Percentiles rank a stretch among this genome's conserved stretches.
Evolutionary conservation across 2,113 vertebrate species (phyloP).

Genomic region (Pholis gunnellus): DNA sequence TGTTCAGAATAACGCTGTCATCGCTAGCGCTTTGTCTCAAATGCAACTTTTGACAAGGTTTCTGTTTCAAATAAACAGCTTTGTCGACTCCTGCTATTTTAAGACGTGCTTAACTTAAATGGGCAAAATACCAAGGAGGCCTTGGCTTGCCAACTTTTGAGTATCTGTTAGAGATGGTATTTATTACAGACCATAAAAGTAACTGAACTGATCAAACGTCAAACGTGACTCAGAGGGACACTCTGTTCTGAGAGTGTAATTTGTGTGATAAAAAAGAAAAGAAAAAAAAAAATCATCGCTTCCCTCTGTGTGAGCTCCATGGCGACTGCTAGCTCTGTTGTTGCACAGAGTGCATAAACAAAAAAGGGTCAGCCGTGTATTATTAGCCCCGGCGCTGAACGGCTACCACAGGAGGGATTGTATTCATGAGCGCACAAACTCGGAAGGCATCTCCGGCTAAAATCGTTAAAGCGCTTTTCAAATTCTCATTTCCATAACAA

Average conservation of each 20-base stretch:
- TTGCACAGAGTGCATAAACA: constrained; percentile 25
- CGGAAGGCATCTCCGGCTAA: constrained; percentile 34
- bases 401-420: constrained; percentile 22
- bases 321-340: constrained; percentile 18
- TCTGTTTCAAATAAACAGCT: constrained; percentile 74
- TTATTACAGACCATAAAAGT: constrained; percentile 61
- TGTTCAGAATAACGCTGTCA: constrained; percentile 73
- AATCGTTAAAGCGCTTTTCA: constrained; percentile 35
- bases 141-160: constrained; percentile 45
- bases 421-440: constrained; percentile 44
- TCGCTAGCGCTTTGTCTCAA: constrained; percentile 71
- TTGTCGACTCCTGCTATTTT: constrained; percentile 74
- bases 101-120: constrained; percentile 67
- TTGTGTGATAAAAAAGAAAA: constrained; percentile 39
- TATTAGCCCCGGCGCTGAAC: constrained; percentile 12
- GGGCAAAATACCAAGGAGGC: constrained; percentile 61
- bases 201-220: constrained; percentile 63
- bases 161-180: constrained; percentile 48
- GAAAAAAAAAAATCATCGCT: constrained; percentile 13
- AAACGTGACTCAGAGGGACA: constrained; percentile 60
- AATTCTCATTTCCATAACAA: constrained; percentile 39
- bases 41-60: constrained; percentile 78
- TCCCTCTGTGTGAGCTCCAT: constrained; percentile 3
- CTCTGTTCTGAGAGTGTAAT: constrained; percentile 42
- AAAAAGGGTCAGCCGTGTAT: constrained; percentile 2